Percentiles rank a stretch among this genome's conserved stretches.
phyloP scores from a whole-genome alignment of 92 coral and sea anemone species.

The Zoanthus gigantus region DNA sequence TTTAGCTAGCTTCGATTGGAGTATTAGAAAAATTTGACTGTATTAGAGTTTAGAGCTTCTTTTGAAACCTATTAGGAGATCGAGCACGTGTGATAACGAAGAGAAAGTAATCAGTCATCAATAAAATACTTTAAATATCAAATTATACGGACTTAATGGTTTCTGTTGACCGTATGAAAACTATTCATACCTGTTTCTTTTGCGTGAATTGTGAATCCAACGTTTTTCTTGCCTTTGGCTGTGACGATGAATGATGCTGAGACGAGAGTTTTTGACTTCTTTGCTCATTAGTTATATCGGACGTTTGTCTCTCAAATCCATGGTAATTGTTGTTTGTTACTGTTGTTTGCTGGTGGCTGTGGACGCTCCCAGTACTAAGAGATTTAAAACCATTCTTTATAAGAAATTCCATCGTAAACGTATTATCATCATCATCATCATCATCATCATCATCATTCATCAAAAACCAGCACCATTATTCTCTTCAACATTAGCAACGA shows the following conservation, averaged over 20 bases:
- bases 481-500: background rate
- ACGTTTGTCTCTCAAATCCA: background rate
- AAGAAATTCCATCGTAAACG: background rate
- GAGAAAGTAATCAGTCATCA: no score
- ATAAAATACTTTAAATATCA: no score
- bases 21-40: no score
- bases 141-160: no score
- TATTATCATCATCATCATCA: background rate
- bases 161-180: background rate
- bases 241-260: conserved; percentile 14
- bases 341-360: background rate
- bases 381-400: background rate
- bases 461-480: background rate
- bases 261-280: conserved; percentile 9
- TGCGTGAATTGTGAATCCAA: conserved; percentile 30
- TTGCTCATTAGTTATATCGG: background rate
- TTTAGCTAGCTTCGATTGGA: no score
- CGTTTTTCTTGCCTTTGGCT: conserved; percentile 29
- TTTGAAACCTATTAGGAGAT: no score
- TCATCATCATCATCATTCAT: background rate
- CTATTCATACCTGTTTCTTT: conserved; percentile 34
- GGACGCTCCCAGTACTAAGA: background rate
- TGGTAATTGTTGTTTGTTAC: background rate
- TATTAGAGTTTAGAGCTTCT: no score
- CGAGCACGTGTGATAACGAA: no score